Percentiles rank a stretch among this genome's conserved stretches.
phyloP scores from a whole-genome alignment of 2,113 vertebrate species.

The Mellivora capensis region DNA sequence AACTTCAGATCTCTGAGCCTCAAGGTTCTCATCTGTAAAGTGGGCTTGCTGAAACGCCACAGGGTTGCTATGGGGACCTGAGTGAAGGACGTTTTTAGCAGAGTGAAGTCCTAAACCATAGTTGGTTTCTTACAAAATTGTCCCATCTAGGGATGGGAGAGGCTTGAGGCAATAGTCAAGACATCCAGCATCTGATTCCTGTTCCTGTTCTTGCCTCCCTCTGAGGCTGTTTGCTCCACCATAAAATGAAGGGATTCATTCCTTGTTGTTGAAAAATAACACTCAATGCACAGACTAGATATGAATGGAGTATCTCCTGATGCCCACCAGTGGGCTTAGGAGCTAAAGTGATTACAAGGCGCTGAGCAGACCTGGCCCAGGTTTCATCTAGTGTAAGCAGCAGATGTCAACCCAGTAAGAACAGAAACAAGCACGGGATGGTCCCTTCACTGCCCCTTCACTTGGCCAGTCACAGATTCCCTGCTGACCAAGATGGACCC shows the following conservation, averaged over 20 bases:
- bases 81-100: fast-evolving
- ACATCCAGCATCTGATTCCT: fast-evolving
- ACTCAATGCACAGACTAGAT: too few relatives aligned
- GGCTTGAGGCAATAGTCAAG: neutral
- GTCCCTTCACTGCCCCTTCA: fast-evolving
- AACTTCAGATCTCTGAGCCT: neutral
- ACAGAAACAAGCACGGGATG: neutral
- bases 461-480: fast-evolving
- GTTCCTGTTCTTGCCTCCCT: neutral
- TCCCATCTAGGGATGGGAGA: fast-evolving
- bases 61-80: fast-evolving
- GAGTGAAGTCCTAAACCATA: neutral
- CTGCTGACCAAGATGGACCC: too few relatives aligned
- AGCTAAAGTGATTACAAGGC: neutral
- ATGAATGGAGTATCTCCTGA: fast-evolving
- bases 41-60: fast-evolving
- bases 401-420: neutral
- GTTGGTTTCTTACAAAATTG: neutral
- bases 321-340: neutral
- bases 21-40: neutral
- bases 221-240: neutral
- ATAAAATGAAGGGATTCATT: fast-evolving
- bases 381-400: fast-evolving
- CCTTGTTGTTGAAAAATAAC: neutral
- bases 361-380: neutral